These are phyloP conservation scores for Eurypyga helias DNA, from an alignment of 2,113 vertebrate species.

Conservation along the genomic window DNA sequence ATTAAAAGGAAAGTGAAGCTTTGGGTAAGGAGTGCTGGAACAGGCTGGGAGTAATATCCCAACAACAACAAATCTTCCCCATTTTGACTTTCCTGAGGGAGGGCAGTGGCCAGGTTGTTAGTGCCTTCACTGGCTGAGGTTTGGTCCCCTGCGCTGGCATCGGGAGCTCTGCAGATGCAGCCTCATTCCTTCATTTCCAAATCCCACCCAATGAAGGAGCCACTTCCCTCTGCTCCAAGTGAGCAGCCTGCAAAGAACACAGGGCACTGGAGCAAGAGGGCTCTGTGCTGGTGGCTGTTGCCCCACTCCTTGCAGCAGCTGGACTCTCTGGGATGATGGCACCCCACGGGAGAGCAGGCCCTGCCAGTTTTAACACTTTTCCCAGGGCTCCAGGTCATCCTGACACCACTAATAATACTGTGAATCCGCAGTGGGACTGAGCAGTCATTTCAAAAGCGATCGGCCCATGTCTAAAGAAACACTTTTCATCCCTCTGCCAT, in stretches of 20 bases:
- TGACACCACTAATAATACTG: neutral
- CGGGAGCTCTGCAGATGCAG: neutral
- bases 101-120: rapidly evolving
- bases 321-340: neutral
- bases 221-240: neutral
- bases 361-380: neutral
- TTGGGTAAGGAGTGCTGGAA: neutral
- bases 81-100: neutral
- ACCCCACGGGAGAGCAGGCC: neutral
- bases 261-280: rapidly evolving
- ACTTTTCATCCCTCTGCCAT: neutral
- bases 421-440: rapidly evolving
- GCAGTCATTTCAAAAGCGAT: neutral
- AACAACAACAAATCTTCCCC: neutral
- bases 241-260: neutral
- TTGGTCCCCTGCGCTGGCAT: rapidly evolving
- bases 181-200: neutral
- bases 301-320: neutral
- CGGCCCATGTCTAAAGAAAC: neutral
- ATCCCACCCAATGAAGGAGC: neutral
- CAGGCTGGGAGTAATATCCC: neutral
- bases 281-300: neutral
- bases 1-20: neutral
- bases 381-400: neutral
- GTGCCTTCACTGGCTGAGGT: neutral